phyloP scores from a whole-genome alignment of 2,888 invertebrate species.

The Sycophila texana region DNA sequence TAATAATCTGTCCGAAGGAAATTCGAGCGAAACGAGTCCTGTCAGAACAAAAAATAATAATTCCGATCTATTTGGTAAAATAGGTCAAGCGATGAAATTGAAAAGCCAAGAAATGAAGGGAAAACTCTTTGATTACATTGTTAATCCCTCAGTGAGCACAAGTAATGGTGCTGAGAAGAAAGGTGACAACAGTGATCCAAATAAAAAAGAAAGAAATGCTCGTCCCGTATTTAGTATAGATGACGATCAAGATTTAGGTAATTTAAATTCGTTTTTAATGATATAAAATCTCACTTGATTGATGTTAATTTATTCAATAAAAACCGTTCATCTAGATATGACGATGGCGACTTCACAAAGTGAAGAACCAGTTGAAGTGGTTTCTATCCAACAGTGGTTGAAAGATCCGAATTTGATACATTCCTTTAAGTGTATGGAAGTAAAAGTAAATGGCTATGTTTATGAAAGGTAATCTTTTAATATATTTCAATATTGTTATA shows the following conservation, averaged over 20 bases:
- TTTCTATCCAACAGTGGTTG: constrained; percentile 87
- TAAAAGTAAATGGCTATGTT: constrained; percentile 91
- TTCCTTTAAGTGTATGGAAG: constrained; percentile 94
- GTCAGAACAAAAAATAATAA: constrained; percentile 70
- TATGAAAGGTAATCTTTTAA: constrained; percentile 80
- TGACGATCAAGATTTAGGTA: constrained; percentile 83
- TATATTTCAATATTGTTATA: neutral
- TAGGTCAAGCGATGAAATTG: constrained; percentile 90
- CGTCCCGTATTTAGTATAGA: constrained; percentile 96
- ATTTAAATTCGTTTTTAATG: constrained; percentile 7
- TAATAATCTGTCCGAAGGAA: constrained; percentile 76
- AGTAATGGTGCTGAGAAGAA: constrained; percentile 85
- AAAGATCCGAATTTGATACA: constrained; percentile 90
- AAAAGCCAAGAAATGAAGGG: constrained; percentile 95
- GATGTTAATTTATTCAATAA: constrained; percentile 11
- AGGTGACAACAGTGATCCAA: constrained; percentile 82
- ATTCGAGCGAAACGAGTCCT: constrained; percentile 72
- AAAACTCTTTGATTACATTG: constrained; percentile 94
- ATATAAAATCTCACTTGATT: neutral
- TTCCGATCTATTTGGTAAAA: constrained; percentile 86
- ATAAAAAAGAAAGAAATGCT: constrained; percentile 90
- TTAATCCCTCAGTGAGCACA: constrained; percentile 85
- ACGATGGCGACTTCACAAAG: constrained; percentile 74
- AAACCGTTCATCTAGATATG: constrained; percentile 65
- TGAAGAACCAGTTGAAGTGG: constrained; percentile 86